These are phyloP conservation scores for Pararge aegeria DNA, from an alignment of 1,140 invertebrate genomes.

Conservation along the genomic window DNA sequence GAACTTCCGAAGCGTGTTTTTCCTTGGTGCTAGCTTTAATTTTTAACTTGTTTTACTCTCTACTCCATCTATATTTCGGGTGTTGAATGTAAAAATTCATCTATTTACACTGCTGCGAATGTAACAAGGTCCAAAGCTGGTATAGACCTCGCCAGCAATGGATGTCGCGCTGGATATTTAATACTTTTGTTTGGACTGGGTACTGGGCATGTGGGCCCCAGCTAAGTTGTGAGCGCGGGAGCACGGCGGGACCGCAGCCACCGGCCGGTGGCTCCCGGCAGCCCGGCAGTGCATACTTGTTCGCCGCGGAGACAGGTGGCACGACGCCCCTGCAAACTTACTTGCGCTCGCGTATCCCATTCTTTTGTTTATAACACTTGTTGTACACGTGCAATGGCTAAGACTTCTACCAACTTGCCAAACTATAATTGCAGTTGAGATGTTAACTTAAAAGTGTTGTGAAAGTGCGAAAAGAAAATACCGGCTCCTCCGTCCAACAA, in stretches of 20 bases:
- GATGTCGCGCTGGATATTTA: not conserved
- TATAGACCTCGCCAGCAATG: not conserved
- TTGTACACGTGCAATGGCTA: conserved; percentile 28
- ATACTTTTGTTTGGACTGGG: not conserved
- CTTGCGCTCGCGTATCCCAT: conserved; percentile 59
- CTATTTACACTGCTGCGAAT: not conserved
- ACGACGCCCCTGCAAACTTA: conserved; percentile 44
- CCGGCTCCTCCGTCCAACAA: conserved; percentile 57
- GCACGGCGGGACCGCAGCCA: conserved; percentile 41
- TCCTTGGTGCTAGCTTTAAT: not conserved
- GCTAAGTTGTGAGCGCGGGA: conserved; percentile 35
- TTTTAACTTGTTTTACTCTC: conserved; percentile 4
- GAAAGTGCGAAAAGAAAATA: conserved; percentile 65
- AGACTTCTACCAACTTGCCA: conserved; percentile 7
- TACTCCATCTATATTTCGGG: not conserved
- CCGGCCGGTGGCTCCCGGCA: conserved; percentile 49
- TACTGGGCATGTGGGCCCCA: conserved; percentile 2
- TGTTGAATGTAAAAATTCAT: not conserved
- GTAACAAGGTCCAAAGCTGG: not conserved
- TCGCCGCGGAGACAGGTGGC: conserved; percentile 66
- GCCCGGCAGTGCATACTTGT: conserved; percentile 62
- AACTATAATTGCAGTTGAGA: conserved; percentile 33
- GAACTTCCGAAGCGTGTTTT: not conserved
- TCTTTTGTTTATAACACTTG: conserved; percentile 73
- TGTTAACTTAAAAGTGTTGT: conserved; percentile 68